Percentiles rank a stretch among this genome's conserved stretches.
These are phyloP conservation scores for Ips typographus DNA, from an alignment of 1,140 invertebrate species.

Conservation along the genomic window DNA sequence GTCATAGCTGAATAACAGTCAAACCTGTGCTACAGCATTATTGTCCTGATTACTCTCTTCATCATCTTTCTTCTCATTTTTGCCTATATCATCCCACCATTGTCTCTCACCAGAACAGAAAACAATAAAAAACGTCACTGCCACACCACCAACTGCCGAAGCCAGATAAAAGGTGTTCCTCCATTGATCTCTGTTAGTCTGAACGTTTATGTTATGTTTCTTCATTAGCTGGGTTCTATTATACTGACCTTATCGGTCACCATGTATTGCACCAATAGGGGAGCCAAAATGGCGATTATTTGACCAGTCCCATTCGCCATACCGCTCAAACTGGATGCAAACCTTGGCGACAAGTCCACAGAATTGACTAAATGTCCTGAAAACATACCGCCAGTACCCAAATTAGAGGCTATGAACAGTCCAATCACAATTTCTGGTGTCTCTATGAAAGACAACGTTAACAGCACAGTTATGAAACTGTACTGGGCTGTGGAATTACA, in stretches of 20 bases:
- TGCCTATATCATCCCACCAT: constrained; percentile 32
- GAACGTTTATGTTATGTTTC: neutral
- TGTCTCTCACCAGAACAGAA: constrained; percentile 29
- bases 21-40: too few relatives aligned
- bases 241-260: constrained; percentile 60
- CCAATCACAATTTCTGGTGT: constrained; percentile 52
- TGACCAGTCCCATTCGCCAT: constrained; percentile 77
- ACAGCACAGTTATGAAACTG: constrained; percentile 60
- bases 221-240: neutral
- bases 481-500: constrained; percentile 54
- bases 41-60: too few relatives aligned
- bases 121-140: constrained; percentile 17
- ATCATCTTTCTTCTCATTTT: constrained; percentile 1
- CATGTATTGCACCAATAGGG: constrained; percentile 64
- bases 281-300: constrained; percentile 70
- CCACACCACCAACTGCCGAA: constrained; percentile 4
- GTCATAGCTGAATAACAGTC: too few relatives aligned
- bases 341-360: constrained; percentile 71
- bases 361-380: constrained; percentile 70
- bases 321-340: constrained; percentile 71
- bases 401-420: constrained; percentile 68
- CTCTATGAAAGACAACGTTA: constrained; percentile 61
- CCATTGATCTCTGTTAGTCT: constrained; percentile 20
- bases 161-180: constrained; percentile 21
- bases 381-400: constrained; percentile 71